A percentile compares a stretch with the other conserved stretches of the same genome.
phyloP scores from a whole-genome alignment of 2,888 invertebrate species.

The Parnassius mnemosyne region DNA sequence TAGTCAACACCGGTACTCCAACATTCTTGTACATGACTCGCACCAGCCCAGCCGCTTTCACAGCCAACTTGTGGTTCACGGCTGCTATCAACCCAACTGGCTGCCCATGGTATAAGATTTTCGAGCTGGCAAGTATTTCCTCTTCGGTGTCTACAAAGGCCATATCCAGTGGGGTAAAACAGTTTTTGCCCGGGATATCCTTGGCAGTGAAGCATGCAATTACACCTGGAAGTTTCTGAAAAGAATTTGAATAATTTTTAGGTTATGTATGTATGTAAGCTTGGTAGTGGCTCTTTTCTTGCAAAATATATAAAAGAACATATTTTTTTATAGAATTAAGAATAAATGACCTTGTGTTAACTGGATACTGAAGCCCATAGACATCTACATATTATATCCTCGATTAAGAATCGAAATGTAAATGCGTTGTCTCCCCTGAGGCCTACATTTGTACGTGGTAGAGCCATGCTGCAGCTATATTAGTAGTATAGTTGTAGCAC shows the following conservation, averaged over 20 bases:
- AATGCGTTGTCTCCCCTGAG: no score
- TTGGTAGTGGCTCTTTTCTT: no score
- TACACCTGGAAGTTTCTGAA: constrained; percentile 84
- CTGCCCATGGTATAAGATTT: constrained; percentile 84
- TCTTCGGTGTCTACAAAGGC: constrained; percentile 62
- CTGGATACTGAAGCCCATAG: no score
- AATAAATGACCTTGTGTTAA: no score
- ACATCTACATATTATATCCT: no score
- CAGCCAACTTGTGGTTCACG: constrained; percentile 69
- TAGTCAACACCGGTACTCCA: constrained; percentile 62
- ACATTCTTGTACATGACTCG: constrained; percentile 78
- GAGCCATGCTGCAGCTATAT: no score
- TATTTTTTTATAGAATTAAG: no score
- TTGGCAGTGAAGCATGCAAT: constrained; percentile 82
- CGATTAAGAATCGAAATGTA: no score
- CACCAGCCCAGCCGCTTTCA: constrained; percentile 58
- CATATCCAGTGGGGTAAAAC: constrained; percentile 65
- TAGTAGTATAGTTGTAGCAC: no score
- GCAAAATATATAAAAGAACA: no score
- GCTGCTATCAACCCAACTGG: constrained; percentile 88
- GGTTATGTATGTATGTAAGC: no score
- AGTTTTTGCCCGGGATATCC: constrained; percentile 86
- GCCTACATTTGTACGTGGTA: no score
- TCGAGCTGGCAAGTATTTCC: constrained; percentile 77
- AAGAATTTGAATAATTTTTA: constrained; percentile 7